Evolutionary conservation across 2,888 invertebrate species (phyloP).

Genomic region (Leuctra nigra): DNA sequence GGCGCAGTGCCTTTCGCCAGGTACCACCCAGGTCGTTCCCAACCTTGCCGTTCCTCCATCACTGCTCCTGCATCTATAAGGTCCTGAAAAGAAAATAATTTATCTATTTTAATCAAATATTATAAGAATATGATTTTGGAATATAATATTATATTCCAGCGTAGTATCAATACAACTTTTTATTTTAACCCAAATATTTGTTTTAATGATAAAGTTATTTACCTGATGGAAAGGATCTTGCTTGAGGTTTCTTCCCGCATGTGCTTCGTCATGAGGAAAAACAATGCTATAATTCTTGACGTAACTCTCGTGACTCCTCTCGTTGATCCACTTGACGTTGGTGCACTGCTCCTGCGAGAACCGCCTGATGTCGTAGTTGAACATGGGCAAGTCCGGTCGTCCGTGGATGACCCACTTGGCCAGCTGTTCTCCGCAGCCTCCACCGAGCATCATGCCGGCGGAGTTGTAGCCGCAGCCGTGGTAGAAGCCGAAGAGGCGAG

Average conservation of each 20-base stretch:
- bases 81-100: constrained; percentile 40
- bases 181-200: no score
- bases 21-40: constrained; percentile 86
- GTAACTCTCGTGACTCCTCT: constrained; percentile 85
- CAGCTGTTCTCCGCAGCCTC: constrained; percentile 78
- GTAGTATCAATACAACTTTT: no score
- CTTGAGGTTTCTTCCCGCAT: constrained; percentile 69
- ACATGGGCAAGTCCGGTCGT: constrained; percentile 79
- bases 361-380: constrained; percentile 70
- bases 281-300: constrained; percentile 77
- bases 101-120: no score
- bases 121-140: no score
- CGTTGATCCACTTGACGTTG: constrained; percentile 67
- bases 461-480: constrained; percentile 88
- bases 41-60: constrained; percentile 82
- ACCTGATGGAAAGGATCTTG: constrained; percentile 62
- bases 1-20: constrained; percentile 46
- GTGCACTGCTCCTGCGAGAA: constrained; percentile 67
- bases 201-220: no score
- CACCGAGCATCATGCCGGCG: constrained; percentile 76
- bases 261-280: constrained; percentile 75
- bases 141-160: no score
- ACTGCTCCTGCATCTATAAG: constrained; percentile 72
- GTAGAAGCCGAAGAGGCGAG: constrained; percentile 57
- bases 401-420: constrained; percentile 81